phyloP scores from a whole-genome alignment of 1,140 invertebrate species.

The Aphaenogaster floridana region DNA sequence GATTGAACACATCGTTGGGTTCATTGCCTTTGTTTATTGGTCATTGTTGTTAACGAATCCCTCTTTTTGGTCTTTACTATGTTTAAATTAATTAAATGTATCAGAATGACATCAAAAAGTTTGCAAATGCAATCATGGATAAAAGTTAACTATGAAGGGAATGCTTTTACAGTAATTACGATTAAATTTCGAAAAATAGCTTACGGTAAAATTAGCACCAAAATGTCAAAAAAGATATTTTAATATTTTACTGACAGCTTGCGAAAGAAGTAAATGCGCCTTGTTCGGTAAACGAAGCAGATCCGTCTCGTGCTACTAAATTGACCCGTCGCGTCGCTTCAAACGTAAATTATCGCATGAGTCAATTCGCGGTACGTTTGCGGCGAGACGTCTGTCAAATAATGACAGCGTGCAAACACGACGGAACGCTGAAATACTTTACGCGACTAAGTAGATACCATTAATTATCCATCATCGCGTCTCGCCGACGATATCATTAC shows the following conservation, averaged over 20 bases:
- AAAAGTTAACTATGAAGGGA: not conserved
- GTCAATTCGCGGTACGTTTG: conserved; percentile 47
- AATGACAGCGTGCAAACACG: conserved; percentile 73
- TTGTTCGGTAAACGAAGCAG: not conserved
- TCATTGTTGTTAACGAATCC: no score
- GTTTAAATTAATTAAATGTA: not conserved
- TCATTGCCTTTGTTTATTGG: no score
- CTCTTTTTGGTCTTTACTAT: no score
- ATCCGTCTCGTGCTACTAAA: conserved; percentile 33
- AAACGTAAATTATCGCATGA: conserved; percentile 72
- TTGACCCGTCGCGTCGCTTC: conserved; percentile 66
- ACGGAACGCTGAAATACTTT: conserved; percentile 53
- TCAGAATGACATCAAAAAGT: not conserved
- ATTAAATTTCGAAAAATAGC: not conserved
- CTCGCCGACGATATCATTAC: not conserved
- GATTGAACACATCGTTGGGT: no score
- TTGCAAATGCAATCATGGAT: not conserved
- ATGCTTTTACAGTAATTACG: not conserved
- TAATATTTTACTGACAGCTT: not conserved
- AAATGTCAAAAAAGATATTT: not conserved
- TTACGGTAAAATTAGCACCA: not conserved
- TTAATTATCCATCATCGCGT: conserved; percentile 63
- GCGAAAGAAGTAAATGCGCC: not conserved
- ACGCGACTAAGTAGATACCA: conserved; percentile 23
- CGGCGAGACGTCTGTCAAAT: conserved; percentile 75